phyloP scores from a whole-genome alignment of 2,113 vertebrate species.

The Etia nguti region DNA sequence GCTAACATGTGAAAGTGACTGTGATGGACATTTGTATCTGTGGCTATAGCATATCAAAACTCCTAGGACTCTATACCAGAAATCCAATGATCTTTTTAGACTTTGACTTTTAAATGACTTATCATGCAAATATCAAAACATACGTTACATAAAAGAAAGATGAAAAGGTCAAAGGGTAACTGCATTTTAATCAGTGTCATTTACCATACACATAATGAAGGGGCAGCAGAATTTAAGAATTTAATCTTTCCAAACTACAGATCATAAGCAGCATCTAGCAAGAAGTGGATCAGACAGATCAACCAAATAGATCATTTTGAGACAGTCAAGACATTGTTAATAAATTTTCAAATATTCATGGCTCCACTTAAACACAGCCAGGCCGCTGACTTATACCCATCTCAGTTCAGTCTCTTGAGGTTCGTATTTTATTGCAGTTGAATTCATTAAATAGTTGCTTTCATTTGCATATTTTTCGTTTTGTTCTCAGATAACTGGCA shows the following conservation, averaged over 20 bases:
- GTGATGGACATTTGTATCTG: not conserved
- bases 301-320: not conserved
- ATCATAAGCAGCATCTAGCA: not conserved
- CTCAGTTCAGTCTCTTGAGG: not conserved
- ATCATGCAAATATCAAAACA: not conserved
- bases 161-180: not conserved
- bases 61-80: not conserved
- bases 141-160: not conserved
- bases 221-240: not conserved
- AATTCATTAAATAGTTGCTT: not conserved
- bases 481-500: not conserved
- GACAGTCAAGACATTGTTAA: not conserved
- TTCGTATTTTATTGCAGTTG: not conserved
- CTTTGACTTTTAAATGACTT: not conserved
- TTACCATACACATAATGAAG: not conserved
- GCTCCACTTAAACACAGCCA: not conserved
- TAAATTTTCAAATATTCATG: not conserved
- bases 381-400: not conserved
- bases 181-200: not conserved
- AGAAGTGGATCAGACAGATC: not conserved
- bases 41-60: not conserved
- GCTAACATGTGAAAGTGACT: not conserved
- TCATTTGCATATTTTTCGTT: not conserved
- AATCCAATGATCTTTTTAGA: not conserved
- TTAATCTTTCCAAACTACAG: not conserved